Base-by-base conservation (phyloP, 2,888 invertebrate genomes). In the Dendrolimus houi region DNA sequence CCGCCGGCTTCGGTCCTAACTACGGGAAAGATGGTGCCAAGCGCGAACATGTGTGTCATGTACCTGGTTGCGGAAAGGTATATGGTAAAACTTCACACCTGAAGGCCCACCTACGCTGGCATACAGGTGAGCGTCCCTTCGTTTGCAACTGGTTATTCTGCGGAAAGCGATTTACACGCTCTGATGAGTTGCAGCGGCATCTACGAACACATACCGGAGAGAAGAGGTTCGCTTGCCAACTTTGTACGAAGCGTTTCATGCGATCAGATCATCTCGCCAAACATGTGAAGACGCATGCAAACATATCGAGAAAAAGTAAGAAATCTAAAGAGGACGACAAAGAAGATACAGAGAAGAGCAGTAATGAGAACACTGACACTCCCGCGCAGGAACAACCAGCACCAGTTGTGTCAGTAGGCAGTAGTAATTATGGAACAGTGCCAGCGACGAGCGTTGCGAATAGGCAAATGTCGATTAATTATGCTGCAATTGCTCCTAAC, bases 51-150 rank as follows among this genome's bases (percentile, higher is more conserved):
- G 93, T 95, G 54, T 97, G 97, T 74, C 96, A 97, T 81, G 94
- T 96, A 52, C 95, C 96, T 1, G 97, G 96, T 54, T 98, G 98
- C 77, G 94, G 93, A 60, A 95, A 96, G 72, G 94, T 97, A 13
- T 99, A 98, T 83, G 97, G 96, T 12, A 98, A 98, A 83, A 97
- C 98, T 0, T 98, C 98, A 0, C 98, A 99, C 77, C 83, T 99
- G 61, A 97, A 97, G 83, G 97, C 97, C 0, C 97, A 97, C 79
- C 91, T 97, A 3, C 92, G 98, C 56, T 97, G 97, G 97, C 98
- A 98, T 76, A 96, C 96, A 0, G 97, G 97, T 0, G 98, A 98
- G 75, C 91, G 97, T 9, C 98, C 98, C 0, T 98, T 97, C 76
- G 93, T 95, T 1, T 98, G 98, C 84, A 94, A 94, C 75, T 97